Base-by-base conservation (phyloP, 2,113 vertebrate species). In the Petromus typicus region DNA sequence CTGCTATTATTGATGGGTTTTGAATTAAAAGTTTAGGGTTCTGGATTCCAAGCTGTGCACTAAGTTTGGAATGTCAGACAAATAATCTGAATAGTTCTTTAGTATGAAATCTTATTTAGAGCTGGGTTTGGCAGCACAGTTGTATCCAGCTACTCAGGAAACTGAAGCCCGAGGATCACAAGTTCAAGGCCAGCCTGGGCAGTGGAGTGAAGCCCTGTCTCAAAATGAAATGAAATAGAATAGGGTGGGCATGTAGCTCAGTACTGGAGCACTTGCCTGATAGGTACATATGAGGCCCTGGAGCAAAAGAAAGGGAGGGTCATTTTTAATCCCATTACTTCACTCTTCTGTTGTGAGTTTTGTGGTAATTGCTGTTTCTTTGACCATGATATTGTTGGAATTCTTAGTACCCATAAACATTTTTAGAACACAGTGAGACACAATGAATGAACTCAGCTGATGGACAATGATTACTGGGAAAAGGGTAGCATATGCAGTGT, bases 401-500 rank as follows among this genome's bases (percentile, higher is more conserved):
- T 34, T 85, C 48, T 61, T 90, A 56, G 43, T 45, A 27, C 17
- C 37, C 14, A 3, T 71, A 43, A 34, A 51, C 61, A 54, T 75
- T 51, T 73, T 54, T 76, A 13, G 32, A 71, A 61, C 9, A 67
- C 59, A 63, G 10, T 67, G 64, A 67, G 32, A n/a, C 61, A 25
- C 11, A 63, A 11, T 27, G 61, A 32, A 64, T 32, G 30, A 64
- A 32, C 63, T 64, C 23, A 48, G 51, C 76, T 16, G 1, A 30
- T 5, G 30, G 20, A 4, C 75, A 56, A 54, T 27, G 37, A 56
- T 6, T 64, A 6, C 10, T 13, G 17, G 51, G 69, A 16, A 61
- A 43, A 57, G n/a, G n/a, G 40, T 16, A 16, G 32, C 0, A 0
- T 18, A 25, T 0, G 34, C 8, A 75, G 64, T 67, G 64, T 27